Conservation (phyloP, 2,888 invertebrate genomes). For the Eutolmus rufibarbis region DNA sequence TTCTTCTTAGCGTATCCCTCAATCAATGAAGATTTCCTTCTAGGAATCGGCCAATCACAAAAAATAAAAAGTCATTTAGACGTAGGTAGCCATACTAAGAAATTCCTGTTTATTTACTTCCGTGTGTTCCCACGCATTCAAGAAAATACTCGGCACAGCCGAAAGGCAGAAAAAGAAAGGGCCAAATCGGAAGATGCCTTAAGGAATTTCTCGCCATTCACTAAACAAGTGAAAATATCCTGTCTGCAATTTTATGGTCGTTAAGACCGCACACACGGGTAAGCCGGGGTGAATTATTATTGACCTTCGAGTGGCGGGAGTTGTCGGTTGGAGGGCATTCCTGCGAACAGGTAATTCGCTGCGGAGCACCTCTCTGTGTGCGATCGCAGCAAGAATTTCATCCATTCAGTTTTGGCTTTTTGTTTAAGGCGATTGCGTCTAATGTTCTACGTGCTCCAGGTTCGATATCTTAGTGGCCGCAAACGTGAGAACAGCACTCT, state of each 20-base stretch:
- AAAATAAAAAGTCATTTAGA: not conserved
- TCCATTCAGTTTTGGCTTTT: not conserved
- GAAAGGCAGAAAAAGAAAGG: not conserved
- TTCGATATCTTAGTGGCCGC: not conserved
- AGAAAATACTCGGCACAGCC: not conserved
- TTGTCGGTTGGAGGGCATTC: not conserved
- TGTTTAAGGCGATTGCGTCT: not conserved
- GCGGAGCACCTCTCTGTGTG: not conserved
- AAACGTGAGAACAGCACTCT: slow-evolving; percentile 3
- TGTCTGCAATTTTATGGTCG: slow-evolving; percentile 23
- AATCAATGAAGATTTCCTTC: not conserved
- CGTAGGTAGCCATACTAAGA: not conserved
- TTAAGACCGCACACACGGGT: slow-evolving; percentile 15
- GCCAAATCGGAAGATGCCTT: slow-evolving; percentile 5
- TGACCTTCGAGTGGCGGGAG: not conserved
- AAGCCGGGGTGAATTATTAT: not conserved
- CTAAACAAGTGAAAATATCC: slow-evolving; percentile 21
- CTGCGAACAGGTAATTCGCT: not conserved
- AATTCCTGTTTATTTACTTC: not conserved
- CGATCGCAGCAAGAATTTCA: not conserved
- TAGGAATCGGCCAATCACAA: not conserved
- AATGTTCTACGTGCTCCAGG: not conserved
- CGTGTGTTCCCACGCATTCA: slow-evolving; percentile 9
- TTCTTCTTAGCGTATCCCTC: not conserved
- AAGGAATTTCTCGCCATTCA: slow-evolving; percentile 3